Percentiles rank a stretch among this genome's conserved stretches.
These are phyloP conservation scores for Agrochola circellaris DNA, from an alignment of 2,888 invertebrate genomes.

Conservation along the genomic window DNA sequence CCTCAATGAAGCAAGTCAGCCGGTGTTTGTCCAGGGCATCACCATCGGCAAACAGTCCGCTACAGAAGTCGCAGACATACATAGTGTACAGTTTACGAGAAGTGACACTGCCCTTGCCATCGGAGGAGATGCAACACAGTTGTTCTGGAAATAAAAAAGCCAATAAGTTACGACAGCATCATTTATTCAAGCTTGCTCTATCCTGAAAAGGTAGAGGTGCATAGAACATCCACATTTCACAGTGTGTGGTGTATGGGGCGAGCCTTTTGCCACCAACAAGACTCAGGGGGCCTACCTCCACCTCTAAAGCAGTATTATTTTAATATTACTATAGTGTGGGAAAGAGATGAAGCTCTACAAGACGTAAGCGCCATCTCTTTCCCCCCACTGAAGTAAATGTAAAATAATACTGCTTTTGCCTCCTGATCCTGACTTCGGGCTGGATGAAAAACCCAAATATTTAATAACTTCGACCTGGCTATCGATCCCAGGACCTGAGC, in stretches of 20 bases:
- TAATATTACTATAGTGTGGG: too few relatives aligned
- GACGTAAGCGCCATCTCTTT: too few relatives aligned
- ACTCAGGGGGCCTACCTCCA: too few relatives aligned
- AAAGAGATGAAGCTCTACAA: too few relatives aligned
- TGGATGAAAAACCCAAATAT: neutral
- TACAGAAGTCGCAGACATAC: slow-evolving; percentile 87
- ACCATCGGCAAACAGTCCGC: slow-evolving; percentile 83
- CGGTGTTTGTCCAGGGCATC: slow-evolving; percentile 84
- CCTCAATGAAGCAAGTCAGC: slow-evolving; percentile 75
- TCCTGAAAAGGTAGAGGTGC: neutral
- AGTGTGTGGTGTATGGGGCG: too few relatives aligned
- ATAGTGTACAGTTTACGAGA: slow-evolving; percentile 81
- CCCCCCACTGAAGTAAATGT: too few relatives aligned
- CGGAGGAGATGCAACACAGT: slow-evolving; percentile 81
- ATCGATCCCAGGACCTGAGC: neutral
- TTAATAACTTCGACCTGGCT: neutral
- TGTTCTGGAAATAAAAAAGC: slow-evolving; percentile 74
- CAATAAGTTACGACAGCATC: neutral
- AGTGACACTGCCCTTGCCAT: slow-evolving; percentile 77
- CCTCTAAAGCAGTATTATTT: too few relatives aligned
- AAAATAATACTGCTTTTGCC: too few relatives aligned
- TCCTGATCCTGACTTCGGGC: too few relatives aligned
- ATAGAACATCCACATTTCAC: neutral
- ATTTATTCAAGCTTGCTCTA: too few relatives aligned
- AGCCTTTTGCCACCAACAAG: neutral